These are phyloP conservation scores for Misgurnus mizolepis DNA, from an alignment of 2,113 vertebrate genomes.

Conservation along the genomic window DNA sequence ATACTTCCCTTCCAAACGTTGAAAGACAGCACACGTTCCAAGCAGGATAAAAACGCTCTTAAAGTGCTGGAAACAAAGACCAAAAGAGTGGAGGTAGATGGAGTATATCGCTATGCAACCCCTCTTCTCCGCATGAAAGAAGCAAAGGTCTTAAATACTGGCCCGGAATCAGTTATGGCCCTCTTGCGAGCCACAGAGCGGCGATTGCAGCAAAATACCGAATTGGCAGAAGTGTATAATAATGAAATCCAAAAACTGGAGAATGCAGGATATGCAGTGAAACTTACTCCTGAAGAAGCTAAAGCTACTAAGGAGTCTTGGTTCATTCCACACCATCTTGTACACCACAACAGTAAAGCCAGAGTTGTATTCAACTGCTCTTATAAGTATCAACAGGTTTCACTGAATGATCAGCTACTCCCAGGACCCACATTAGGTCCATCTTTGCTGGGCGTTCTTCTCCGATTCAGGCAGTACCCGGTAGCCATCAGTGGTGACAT, in stretches of 20 bases:
- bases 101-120: constrained; percentile 15
- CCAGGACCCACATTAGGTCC: constrained; percentile 20
- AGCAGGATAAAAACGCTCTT: constrained; percentile 10
- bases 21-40: background rate
- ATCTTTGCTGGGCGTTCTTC: too few relatives aligned
- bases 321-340: constrained; percentile 37
- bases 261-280: background rate
- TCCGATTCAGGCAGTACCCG: too few relatives aligned
- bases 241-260: constrained; percentile 4
- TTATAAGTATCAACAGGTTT: background rate
- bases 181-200: constrained; percentile 3
- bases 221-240: too few relatives aligned
- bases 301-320: background rate
- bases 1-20: background rate
- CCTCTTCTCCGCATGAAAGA: background rate
- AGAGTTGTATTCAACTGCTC: constrained; percentile 33
- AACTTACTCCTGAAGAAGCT: background rate
- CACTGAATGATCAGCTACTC: background rate
- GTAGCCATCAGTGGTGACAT: too few relatives aligned
- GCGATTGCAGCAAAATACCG: background rate
- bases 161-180: background rate
- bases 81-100: background rate
- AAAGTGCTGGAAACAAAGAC: constrained; percentile 9
- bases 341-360: constrained; percentile 40
- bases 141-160: background rate